Evolutionary conservation across 2,888 invertebrate species (phyloP).

Genomic region (Xanthia icteritia): DNA sequence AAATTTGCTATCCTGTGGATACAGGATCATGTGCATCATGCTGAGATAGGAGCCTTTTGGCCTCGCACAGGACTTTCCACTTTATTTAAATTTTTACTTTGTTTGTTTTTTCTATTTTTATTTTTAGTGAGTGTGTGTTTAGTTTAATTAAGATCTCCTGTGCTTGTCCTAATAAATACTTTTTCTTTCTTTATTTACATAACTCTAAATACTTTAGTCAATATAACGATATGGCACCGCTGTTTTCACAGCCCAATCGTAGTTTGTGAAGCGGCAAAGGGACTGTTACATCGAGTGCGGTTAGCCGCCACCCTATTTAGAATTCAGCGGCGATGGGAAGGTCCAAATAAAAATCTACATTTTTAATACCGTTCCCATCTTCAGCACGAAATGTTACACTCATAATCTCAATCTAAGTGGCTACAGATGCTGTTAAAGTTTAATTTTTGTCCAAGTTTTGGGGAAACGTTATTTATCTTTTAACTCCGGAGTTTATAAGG

Average conservation of each 20-base stretch:
- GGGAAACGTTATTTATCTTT: constrained; percentile 54
- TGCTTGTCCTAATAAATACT: no score
- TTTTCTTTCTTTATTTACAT: no score
- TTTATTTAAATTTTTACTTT: no score
- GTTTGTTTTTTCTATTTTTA: no score
- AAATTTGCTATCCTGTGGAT: not conserved
- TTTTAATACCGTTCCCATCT: constrained; percentile 68
- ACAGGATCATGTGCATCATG: no score
- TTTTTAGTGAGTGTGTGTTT: no score
- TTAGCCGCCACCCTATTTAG: constrained; percentile 69
- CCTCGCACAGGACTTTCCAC: no score
- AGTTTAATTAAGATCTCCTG: no score
- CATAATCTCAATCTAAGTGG: constrained; percentile 66
- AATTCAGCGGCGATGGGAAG: constrained; percentile 67
- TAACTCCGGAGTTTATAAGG: constrained; percentile 31
- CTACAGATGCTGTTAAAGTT: constrained; percentile 58
- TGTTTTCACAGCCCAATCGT: constrained; percentile 36
- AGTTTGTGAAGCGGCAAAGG: constrained; percentile 68
- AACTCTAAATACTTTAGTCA: not conserved
- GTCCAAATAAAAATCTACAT: constrained; percentile 71
- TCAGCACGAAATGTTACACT: constrained; percentile 60
- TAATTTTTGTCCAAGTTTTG: constrained; percentile 41
- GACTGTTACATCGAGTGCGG: constrained; percentile 69
- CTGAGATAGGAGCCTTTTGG: no score
- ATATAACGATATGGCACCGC: not conserved